A percentile compares a stretch with the other conserved stretches of the same genome.
Conservation (phyloP, 2,797 vertebrate genomes). For the Hirundo rustica region DNA sequence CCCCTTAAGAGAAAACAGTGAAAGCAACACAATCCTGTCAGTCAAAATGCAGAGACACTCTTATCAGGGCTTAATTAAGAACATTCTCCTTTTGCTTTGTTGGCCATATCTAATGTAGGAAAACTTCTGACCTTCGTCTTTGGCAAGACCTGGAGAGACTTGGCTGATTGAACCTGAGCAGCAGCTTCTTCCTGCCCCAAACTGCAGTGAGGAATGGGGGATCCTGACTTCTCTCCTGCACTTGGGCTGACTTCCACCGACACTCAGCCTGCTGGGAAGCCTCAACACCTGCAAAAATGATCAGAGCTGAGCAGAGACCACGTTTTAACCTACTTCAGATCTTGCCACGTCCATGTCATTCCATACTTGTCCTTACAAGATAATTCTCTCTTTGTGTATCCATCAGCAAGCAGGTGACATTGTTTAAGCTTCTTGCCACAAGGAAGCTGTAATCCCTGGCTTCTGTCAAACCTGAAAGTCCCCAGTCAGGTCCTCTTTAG, state of each 20-base stretch:
- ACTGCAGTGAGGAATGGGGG: not conserved
- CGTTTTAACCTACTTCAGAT: not conserved
- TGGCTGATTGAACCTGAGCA: not conserved
- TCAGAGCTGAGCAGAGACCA: not conserved
- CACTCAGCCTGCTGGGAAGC: not conserved
- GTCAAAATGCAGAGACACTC: not conserved
- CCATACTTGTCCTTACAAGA: not conserved
- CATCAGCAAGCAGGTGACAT: not conserved
- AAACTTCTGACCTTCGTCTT: not conserved
- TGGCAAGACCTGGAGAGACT: not conserved
- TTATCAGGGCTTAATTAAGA: not conserved
- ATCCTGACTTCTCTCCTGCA: not conserved
- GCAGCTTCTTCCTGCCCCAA: not conserved
- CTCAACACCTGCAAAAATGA: not conserved
- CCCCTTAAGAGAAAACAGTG: not conserved
- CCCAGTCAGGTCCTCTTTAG: not conserved
- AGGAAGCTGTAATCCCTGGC: not conserved
- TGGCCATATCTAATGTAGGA: not conserved
- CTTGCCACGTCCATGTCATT: not conserved
- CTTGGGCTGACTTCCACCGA: not conserved
- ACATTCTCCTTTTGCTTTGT: not conserved
- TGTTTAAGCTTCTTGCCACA: not conserved
- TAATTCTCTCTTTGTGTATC: not conserved
- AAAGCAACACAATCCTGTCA: not conserved
- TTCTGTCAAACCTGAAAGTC: not conserved